Conservation (phyloP, 1,140 invertebrate species). For the Eciton burchellii region DNA sequence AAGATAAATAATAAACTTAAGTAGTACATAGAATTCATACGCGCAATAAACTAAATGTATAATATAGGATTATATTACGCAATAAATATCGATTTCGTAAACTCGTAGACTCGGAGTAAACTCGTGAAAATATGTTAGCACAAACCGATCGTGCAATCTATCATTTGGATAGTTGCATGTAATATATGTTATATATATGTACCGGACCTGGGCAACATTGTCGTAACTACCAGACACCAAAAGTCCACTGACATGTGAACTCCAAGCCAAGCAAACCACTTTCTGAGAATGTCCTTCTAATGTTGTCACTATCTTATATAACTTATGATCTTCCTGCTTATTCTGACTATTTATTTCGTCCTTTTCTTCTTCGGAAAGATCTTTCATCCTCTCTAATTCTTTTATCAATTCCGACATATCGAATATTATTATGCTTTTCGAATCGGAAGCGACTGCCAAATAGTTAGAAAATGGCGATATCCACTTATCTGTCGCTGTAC, state of each 20-base stretch:
- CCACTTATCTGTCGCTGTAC: conserved; percentile 86
- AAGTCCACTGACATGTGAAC: conserved; percentile 88
- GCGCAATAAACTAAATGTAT: no score
- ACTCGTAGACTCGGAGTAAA: no score
- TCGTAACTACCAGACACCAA: conserved; percentile 91
- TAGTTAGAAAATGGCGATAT: conserved; percentile 87
- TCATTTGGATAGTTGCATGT: conserved; percentile 25
- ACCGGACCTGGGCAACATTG: conserved; percentile 88
- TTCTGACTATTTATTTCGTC: no score
- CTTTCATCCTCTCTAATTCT: neutral
- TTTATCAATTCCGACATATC: conserved; percentile 81
- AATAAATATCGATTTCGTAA: no score
- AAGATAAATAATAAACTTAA: no score
- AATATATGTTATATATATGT: neutral
- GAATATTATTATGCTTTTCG: conserved; percentile 86
- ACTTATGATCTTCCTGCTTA: conserved; percentile 68
- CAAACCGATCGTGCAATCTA: neutral
- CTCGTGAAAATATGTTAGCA: no score
- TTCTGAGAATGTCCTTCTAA: conserved; percentile 87
- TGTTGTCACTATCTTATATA: conserved; percentile 83
- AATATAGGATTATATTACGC: no score
- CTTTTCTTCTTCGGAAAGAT: neutral
- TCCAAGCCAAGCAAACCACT: conserved; percentile 90
- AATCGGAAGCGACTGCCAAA: conserved; percentile 88
- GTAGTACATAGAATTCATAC: no score